phyloP scores from a whole-genome alignment of 2,113 vertebrate genomes.

The Oreochromis tanganicae region DNA sequence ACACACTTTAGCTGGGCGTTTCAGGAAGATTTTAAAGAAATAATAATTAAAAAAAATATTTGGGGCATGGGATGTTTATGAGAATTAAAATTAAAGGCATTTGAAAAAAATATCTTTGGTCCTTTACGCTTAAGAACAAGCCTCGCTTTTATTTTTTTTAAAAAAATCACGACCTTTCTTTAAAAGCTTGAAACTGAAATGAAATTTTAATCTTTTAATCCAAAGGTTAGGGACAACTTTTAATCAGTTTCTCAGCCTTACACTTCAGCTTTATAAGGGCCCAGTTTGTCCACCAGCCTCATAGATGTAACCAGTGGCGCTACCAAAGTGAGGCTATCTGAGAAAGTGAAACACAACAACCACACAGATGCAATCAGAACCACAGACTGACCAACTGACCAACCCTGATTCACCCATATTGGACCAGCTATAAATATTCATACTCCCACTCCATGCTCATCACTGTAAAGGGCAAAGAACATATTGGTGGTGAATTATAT shows the following conservation, averaged over 20 bases:
- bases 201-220: neutral
- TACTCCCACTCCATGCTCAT: conserved; percentile 49
- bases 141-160: neutral
- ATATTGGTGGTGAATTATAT: conserved; percentile 72
- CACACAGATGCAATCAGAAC: neutral
- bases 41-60: neutral
- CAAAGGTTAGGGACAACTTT: neutral
- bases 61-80: neutral
- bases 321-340: neutral
- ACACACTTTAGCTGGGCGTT: neutral
- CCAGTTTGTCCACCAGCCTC: neutral
- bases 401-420: conserved; percentile 7
- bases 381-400: conserved; percentile 28
- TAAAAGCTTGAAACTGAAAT: neutral
- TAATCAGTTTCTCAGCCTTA: neutral
- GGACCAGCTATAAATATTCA: conserved; percentile 64
- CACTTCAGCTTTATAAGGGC: conserved; percentile 11
- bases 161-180: neutral
- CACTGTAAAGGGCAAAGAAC: conserved; percentile 69
- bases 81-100: neutral
- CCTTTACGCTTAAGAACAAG: neutral
- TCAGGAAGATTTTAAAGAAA: neutral
- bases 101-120: neutral
- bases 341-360: neutral
- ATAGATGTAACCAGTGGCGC: neutral